Evolutionary conservation across 2,113 vertebrate species (phyloP).

Genomic region (Aleadryas rufinucha): DNA sequence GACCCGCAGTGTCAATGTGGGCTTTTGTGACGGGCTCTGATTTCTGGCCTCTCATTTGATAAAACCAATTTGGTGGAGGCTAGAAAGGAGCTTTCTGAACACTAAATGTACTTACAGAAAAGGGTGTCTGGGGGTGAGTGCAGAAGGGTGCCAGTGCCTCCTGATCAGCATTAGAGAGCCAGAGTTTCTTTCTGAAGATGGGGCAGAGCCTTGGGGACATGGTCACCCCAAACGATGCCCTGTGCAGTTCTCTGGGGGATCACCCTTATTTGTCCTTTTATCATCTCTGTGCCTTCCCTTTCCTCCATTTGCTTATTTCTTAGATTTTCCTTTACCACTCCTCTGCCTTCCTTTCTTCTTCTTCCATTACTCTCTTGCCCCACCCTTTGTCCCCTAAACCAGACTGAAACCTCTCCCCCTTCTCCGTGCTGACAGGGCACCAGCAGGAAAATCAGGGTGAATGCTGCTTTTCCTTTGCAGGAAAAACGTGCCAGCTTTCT

Average conservation of each 20-base stretch:
- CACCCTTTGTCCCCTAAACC: neutral
- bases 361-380: neutral
- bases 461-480: neutral
- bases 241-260: too few relatives aligned
- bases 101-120: constrained; percentile 42
- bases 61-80: constrained; percentile 55
- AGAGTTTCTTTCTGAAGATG: neutral
- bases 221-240: neutral
- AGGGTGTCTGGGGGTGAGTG: neutral
- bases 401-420: neutral
- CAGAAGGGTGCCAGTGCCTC: neutral
- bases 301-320: neutral
- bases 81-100: neutral
- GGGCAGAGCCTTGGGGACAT: neutral
- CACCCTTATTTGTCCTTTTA: neutral
- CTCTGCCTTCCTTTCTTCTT: neutral
- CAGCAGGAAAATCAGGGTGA: neutral
- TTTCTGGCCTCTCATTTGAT: constrained; percentile 72
- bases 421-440: neutral
- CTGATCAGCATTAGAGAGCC: neutral
- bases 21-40: constrained; percentile 70
- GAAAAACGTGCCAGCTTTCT: neutral
- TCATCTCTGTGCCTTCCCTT: neutral
- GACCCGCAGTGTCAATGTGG: constrained; percentile 66
- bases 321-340: neutral